Base-by-base conservation (phyloP, 2,797 vertebrate species). In the Antrozous pallidus region DNA sequence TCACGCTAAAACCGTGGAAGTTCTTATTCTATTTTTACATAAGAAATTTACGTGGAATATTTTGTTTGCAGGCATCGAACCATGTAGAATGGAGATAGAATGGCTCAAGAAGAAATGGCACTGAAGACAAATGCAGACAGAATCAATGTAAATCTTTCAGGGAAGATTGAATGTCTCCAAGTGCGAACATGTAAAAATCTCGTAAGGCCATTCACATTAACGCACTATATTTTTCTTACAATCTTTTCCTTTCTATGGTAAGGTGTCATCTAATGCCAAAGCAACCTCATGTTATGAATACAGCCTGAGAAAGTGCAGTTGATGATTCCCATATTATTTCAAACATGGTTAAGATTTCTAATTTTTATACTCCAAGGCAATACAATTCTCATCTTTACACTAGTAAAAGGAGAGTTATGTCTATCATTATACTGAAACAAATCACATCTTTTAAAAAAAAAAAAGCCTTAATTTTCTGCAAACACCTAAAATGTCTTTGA, bases 401-500 rank as follows among this genome's bases (percentile, higher is more conserved):
- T 36, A 79, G 8, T 70, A 86, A 91, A 93, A 78, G 3, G 26
- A 90, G 70, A 93, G 5, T 71, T 80, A 90, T 36, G 5, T n/a
- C 17, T 49, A 65, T n/a, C 14, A 24, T 93, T 14, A 79, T 28
- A 26, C 1, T 75, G 17, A 85, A 77, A 84, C n/a, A 75, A 31
- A 51, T 22, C 47, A 78, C 24, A 31, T 8, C 49, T 87, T 94
- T 58, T 16, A 18, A n/a, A 42, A 42, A 61, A 36, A 54, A 91
- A 63, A 82, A 81, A n/a, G 2, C 8, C 18, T 94, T 85, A 56
- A 70, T 77, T 88, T 73, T 87, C 86, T 91, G 28, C 8, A 49
- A 92, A 90, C 10, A 91, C 88, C 51, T 79, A 91, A 93, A 92
- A 93, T 31, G 51, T 26, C 75, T 79, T 89, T 79, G 28, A 90